Conservation (phyloP, 2,888 invertebrate species). For the Glyphotaelius pellucidus region DNA sequence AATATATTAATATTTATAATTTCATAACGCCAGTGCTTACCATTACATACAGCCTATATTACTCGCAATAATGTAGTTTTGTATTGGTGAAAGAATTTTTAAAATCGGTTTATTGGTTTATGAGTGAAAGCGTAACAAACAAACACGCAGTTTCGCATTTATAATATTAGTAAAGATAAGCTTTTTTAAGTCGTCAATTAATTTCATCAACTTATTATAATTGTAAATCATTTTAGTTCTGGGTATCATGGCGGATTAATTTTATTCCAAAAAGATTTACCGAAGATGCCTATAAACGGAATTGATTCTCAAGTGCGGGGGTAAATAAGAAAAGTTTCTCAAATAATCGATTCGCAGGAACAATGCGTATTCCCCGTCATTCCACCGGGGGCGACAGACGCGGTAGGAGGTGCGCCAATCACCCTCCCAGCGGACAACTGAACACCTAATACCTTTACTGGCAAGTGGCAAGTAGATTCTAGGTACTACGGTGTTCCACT, state of each 20-base stretch:
- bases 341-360: slow-evolving; percentile 49
- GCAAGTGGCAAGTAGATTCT: slow-evolving; percentile 38
- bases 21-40: no score
- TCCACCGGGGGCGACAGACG: slow-evolving; percentile 53
- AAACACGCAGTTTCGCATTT: no score
- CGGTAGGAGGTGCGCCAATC: slow-evolving; percentile 51
- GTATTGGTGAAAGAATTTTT: no score
- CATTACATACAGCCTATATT: no score
- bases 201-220: neutral
- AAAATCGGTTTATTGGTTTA: no score
- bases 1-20: no score
- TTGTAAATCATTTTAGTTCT: neutral
- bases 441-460: slow-evolving; percentile 64
- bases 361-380: slow-evolving; percentile 52
- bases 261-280: neutral
- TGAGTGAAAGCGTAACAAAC: no score
- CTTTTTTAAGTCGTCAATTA: neutral
- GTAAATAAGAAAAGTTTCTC: slow-evolving; percentile 18
- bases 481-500: neutral
- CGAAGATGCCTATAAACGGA: neutral
- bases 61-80: no score
- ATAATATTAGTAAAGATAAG: no score
- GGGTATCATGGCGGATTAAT: neutral
- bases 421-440: slow-evolving; percentile 59
- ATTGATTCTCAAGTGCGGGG: neutral